phyloP scores from a whole-genome alignment of 1,140 invertebrate species.

The Chironomus tepperi region DNA sequence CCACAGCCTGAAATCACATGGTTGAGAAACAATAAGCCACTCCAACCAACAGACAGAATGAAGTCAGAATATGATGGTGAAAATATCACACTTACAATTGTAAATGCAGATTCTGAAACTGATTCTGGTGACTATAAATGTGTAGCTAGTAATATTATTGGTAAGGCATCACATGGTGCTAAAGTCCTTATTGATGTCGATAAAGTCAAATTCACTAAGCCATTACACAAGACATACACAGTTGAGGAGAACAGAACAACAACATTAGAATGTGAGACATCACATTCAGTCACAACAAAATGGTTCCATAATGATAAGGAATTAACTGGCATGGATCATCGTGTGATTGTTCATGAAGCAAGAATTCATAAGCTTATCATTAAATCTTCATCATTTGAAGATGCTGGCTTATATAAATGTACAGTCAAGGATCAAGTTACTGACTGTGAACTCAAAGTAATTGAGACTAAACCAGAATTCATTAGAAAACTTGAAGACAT shows the following conservation, averaged over 20 bases:
- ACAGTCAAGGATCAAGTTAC: slow-evolving; percentile 79
- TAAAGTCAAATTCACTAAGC: slow-evolving; percentile 68
- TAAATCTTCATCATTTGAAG: slow-evolving; percentile 59
- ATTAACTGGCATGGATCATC: slow-evolving; percentile 77
- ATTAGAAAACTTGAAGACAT: slow-evolving; percentile 74
- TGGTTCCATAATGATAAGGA: slow-evolving; percentile 77
- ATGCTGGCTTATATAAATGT: slow-evolving; percentile 76
- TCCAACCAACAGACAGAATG: slow-evolving; percentile 64
- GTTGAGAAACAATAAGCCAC: slow-evolving; percentile 77
- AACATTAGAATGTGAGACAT: slow-evolving; percentile 73
- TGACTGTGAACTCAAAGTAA: slow-evolving; percentile 66
- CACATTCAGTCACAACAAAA: slow-evolving; percentile 72
- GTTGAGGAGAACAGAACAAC: slow-evolving; percentile 66
- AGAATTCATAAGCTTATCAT: slow-evolving; percentile 68
- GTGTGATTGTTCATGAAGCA: slow-evolving; percentile 76
- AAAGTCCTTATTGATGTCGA: slow-evolving; percentile 76
- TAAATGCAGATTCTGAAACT: slow-evolving; percentile 67
- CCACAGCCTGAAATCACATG: slow-evolving; percentile 81
- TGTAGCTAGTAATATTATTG: slow-evolving; percentile 72
- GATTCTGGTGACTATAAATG: slow-evolving; percentile 85
- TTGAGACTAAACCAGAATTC: slow-evolving; percentile 79
- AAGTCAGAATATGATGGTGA: slow-evolving; percentile 74
- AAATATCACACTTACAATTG: slow-evolving; percentile 70
- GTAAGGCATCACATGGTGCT: slow-evolving; percentile 76
- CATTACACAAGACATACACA: slow-evolving; percentile 54